Conservation (phyloP, 2,888 invertebrate genomes). For the Nymphalis polychloros region DNA sequence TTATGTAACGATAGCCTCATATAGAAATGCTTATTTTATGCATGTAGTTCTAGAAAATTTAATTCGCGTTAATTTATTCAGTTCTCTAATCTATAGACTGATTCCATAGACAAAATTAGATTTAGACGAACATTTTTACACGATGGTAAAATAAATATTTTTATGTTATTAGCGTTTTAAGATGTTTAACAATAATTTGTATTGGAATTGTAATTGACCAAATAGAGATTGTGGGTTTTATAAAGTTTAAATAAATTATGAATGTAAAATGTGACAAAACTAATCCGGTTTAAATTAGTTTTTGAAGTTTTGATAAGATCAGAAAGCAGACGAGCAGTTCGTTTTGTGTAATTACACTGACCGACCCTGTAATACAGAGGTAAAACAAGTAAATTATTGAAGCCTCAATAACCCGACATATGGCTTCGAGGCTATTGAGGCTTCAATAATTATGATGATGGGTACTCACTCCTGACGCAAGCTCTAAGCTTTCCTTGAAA, state of each 20-base stretch:
- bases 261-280: neutral
- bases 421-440: too few species aligned
- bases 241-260: slow-evolving; percentile 16
- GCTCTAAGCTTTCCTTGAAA: too few species aligned
- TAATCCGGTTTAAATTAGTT: too few species aligned
- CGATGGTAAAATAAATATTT: slow-evolving; percentile 26
- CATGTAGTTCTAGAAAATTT: slow-evolving; percentile 35
- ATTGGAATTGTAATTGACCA: slow-evolving; percentile 16
- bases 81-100: slow-evolving; percentile 40
- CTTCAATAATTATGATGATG: too few species aligned
- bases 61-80: slow-evolving; percentile 30
- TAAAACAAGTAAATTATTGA: too few species aligned
- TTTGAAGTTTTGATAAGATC: too few species aligned
- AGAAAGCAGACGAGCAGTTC: too few species aligned
- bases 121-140: slow-evolving; percentile 30
- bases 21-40: slow-evolving; percentile 40
- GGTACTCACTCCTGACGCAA: too few species aligned
- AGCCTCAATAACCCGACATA: too few species aligned
- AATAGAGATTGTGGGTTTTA: slow-evolving; percentile 14
- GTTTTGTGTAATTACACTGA: too few species aligned
- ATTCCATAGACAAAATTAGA: slow-evolving; percentile 27
- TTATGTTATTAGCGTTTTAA: slow-evolving; percentile 27
- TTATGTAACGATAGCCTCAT: slow-evolving; percentile 18
- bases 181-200: slow-evolving; percentile 14
- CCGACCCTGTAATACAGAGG: too few species aligned